Conservation (phyloP, 2,113 vertebrate genomes). For the Cinclus mexicanus region DNA sequence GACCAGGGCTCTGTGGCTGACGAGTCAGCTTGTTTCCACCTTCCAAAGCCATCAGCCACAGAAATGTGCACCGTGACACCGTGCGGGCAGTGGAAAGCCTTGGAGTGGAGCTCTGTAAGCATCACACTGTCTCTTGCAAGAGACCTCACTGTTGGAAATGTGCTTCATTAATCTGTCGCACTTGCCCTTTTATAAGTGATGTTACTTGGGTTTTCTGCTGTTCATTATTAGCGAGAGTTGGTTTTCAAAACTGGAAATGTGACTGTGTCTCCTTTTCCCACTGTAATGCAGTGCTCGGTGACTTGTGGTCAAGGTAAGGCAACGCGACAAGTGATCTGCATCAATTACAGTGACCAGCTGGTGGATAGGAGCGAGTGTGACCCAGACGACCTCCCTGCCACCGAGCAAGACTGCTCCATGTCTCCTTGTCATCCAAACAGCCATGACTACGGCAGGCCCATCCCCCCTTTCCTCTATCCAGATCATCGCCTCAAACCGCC, state of each 20-base stretch:
- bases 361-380: conserved; percentile 88
- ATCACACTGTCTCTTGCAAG: background rate
- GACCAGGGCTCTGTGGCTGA: conserved; percentile 93
- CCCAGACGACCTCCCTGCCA: conserved; percentile 85
- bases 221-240: background rate
- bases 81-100: conserved; percentile 93
- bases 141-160: background rate
- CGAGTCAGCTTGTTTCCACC: conserved; percentile 84
- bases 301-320: conserved; percentile 94
- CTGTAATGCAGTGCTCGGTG: conserved; percentile 87
- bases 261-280: conserved; percentile 53
- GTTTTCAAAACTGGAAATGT: background rate
- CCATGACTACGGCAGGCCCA: conserved; percentile 71
- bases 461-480: conserved; percentile 73
- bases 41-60: conserved; percentile 85
- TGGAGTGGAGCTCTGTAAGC: conserved; percentile 94
- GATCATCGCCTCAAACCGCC: conserved; percentile 74
- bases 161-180: background rate
- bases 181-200: background rate
- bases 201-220: background rate
- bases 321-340: conserved; percentile 88
- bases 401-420: conserved; percentile 91
- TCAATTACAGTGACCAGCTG: conserved; percentile 90
- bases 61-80: conserved; percentile 86
- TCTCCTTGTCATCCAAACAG: conserved; percentile 85